phyloP scores from a whole-genome alignment of 2,888 invertebrate genomes.

The Cephus pygmeus region DNA sequence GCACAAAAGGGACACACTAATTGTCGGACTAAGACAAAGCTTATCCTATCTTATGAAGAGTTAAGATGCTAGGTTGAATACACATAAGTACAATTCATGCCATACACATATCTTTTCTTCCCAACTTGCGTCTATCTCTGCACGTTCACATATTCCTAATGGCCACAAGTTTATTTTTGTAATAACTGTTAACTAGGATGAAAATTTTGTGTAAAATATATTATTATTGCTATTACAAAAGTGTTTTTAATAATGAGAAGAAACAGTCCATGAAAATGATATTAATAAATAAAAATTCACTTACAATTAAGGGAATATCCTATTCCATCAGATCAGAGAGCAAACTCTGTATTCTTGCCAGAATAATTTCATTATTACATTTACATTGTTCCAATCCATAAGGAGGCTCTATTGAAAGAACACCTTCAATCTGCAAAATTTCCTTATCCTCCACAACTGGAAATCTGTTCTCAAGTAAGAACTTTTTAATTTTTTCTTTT shows the following conservation, averaged over 20 bases:
- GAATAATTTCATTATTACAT: slow-evolving; percentile 54
- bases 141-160: slow-evolving; percentile 35
- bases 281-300: neutral
- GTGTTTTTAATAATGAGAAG: neutral
- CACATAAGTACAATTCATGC: neutral
- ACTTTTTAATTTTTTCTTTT: slow-evolving; percentile 44
- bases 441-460: slow-evolving; percentile 51
- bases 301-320: slow-evolving; percentile 11
- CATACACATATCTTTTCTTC: slow-evolving; percentile 27
- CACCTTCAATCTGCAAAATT: slow-evolving; percentile 49
- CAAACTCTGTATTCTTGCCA: slow-evolving; percentile 53
- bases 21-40: neutral
- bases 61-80: neutral
- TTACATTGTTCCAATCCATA: slow-evolving; percentile 52
- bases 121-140: slow-evolving; percentile 10
- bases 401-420: slow-evolving; percentile 56
- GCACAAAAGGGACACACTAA: neutral
- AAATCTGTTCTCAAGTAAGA: slow-evolving; percentile 53
- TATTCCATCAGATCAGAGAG: slow-evolving; percentile 29
- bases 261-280: too few species aligned
- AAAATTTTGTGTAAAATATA: slow-evolving; percentile 41
- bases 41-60: neutral
- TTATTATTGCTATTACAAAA: slow-evolving; percentile 26
- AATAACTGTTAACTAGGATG: slow-evolving; percentile 32
- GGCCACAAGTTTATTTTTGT: slow-evolving; percentile 48